These are phyloP conservation scores for Caenorhabditis brenneri DNA, from an alignment of 1,140 invertebrate species.

Conservation along the genomic window DNA sequence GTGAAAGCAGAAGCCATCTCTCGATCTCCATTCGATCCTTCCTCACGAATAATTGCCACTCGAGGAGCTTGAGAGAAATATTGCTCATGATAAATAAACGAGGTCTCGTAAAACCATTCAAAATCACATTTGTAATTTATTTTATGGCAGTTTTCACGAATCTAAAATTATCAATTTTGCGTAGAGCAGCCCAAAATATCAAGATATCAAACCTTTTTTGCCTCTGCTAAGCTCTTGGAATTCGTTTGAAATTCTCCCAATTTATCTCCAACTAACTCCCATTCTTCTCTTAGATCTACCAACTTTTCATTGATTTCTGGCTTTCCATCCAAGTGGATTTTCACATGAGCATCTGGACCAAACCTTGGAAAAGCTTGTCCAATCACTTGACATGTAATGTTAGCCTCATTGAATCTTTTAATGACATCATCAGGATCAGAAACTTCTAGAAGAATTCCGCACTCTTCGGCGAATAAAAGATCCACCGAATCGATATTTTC, in stretches of 20 bases:
- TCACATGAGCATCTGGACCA: conserved; percentile 78
- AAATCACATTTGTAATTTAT: conserved; percentile 76
- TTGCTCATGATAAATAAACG: conserved; percentile 65
- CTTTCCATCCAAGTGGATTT: conserved; percentile 76
- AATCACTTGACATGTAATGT: conserved; percentile 76
- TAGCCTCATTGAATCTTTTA: conserved; percentile 74
- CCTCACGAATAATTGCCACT: conserved; percentile 91
- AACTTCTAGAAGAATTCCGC: conserved; percentile 89
- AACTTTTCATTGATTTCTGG: conserved; percentile 77
- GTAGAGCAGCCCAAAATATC: background rate
- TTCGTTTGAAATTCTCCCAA: conserved; percentile 84
- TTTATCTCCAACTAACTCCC: conserved; percentile 93
- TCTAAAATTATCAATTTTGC: background rate
- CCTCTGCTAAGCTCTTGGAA: conserved; percentile 78
- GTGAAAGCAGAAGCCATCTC: conserved; percentile 95
- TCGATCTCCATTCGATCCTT: conserved; percentile 93
- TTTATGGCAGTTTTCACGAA: background rate
- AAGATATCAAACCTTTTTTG: conserved; percentile 36
- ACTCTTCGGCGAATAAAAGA: conserved; percentile 84
- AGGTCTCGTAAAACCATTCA: conserved; percentile 73
- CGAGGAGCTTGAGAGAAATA: conserved; percentile 72
- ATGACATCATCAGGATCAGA: conserved; percentile 76
- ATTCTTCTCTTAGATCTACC: conserved; percentile 79
- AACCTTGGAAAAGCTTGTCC: conserved; percentile 76
- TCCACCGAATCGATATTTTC: background rate